Base-by-base conservation (phyloP, 1,140 invertebrate genomes). In the Apis laboriosa region DNA sequence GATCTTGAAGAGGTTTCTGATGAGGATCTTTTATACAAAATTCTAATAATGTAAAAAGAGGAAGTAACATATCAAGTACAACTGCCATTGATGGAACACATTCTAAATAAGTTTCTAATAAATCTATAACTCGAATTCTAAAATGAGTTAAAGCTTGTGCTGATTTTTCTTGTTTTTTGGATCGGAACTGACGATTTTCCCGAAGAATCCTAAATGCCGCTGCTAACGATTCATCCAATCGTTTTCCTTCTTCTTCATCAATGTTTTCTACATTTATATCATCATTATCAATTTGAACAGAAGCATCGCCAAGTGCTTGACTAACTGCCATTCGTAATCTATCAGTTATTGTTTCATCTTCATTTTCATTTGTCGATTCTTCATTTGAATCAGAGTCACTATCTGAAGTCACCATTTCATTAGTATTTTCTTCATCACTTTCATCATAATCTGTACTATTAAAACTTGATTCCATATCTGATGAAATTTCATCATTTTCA, bases 221-320 rank as follows among this genome's bases (percentile, higher is more conserved):
- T 1, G 96, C 96, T 49, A 97, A 91, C 3, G 96, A 96, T 86
- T 95, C 93, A 89, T 97, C 96, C 8, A 97, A 92, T 84, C 95
- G 95, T 84, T 96, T 95, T 9, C 97, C 97, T 91, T 97, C 96
- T 84, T 96, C 96, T 87, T 97, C 97, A 80, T 95, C 95, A 64
- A 98, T 96, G 84, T 97, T 95, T 89, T 97, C 97, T 24, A 97
- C 95, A 86, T 97, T 96, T 13, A 97, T 94, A 81, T 96, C 97
- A 91, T 97, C 96, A 49, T 95, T 94, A 73, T 97, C 96, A 55
- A 95, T 95, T 86, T 95, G 94, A 17, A 92, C 88, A 2, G 94
- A 94, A 66, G 94, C 94, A 61, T 93, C 93, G 15, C 95, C 96
- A 17, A 97, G 89, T 17, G 95, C 96, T 92, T 96, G 94, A 85